Evolutionary conservation across 2,797 vertebrate genomes (phyloP).

Genomic region (Ctenopoma multispine): DNA sequence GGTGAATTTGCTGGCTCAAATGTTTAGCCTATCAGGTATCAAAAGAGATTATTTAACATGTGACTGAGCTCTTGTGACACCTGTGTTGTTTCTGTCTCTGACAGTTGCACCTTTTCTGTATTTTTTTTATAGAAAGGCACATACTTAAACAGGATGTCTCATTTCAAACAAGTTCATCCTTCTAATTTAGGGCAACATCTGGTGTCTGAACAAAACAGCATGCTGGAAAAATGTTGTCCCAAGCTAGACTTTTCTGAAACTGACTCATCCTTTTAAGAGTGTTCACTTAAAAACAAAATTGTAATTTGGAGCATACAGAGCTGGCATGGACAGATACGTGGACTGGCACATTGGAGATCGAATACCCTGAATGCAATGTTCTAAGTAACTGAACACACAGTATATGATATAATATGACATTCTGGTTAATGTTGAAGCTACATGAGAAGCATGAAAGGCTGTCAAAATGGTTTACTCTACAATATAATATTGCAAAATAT

Average conservation of each 20-base stretch:
- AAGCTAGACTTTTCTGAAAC: constrained; percentile 43
- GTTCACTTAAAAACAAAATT: constrained; percentile 25
- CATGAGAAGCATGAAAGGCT: constrained; percentile 90
- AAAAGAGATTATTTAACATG: constrained; percentile 69
- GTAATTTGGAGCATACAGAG: constrained; percentile 55
- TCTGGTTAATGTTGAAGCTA: constrained; percentile 87
- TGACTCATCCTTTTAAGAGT: constrained; percentile 41
- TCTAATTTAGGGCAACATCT: constrained; percentile 41
- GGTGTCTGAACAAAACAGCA: not conserved
- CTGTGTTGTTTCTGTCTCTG: constrained; percentile 71
- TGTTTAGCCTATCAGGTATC: constrained; percentile 68
- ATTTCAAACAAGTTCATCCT: constrained; percentile 44
- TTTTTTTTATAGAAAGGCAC: constrained; percentile 53
- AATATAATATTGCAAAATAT: constrained; percentile 90
- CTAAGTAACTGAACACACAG: constrained; percentile 68
- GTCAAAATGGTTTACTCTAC: constrained; percentile 89
- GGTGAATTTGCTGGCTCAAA: constrained; percentile 67
- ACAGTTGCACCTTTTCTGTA: constrained; percentile 76
- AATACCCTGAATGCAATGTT: constrained; percentile 71
- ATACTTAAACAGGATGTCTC: constrained; percentile 50
- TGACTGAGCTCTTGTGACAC: constrained; percentile 75
- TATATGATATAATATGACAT: constrained; percentile 80
- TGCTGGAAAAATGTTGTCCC: constrained; percentile 29
- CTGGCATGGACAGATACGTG: constrained; percentile 42
- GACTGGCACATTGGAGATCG: constrained; percentile 62